Base-by-base conservation (phyloP, 2,797 vertebrate genomes). In the Ara ararauna region DNA sequence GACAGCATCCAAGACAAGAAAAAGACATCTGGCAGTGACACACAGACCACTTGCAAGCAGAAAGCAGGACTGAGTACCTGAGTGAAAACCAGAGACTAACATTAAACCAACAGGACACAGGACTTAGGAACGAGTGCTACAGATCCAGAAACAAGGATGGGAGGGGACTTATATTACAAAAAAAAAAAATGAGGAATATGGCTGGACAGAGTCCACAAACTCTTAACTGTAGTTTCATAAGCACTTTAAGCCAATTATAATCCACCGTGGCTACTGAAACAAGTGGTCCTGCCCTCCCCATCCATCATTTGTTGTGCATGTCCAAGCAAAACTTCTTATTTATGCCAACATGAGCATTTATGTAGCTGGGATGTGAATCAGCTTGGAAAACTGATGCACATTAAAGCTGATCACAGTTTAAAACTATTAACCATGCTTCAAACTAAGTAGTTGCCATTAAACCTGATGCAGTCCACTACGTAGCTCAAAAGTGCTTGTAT, bases 341-440 rank as follows among this genome's bases (percentile, higher is more conserved):
- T 76, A 62, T 30, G 47, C n/a, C 27, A 86, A 62, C 58, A 75
- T 13, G 54, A 74, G n/a, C 13, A n/a, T 64, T 64, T 70, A 21
- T 60, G 50, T 44, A 91, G 70, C 70, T 81, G 42, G 53, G 50
- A 84, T 2, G 2, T 47, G 34, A 90, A 81, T 9, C 30, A 18
- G 19, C 85, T 81, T 84, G 70, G 73, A 70, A 88, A 91, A 84
- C 36, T 10, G 23, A 65, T 70, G 68, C 36, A 62, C 74, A 34
- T 78, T 90, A 94, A 91, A 91, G 70, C 32, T 47, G 76, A 84
- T 84, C 66, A 58, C 26, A 19, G 90, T 84, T 78, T 44, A 73
- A 89, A 95, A 68, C 45, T 6, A 95, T 68, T 91, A 94, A 62
- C 58, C 27, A 36, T 68, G 62, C 72, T 86, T 84, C 78, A 68